Conservation (phyloP, 2,888 invertebrate species). For the Ephialtes manifestator region DNA sequence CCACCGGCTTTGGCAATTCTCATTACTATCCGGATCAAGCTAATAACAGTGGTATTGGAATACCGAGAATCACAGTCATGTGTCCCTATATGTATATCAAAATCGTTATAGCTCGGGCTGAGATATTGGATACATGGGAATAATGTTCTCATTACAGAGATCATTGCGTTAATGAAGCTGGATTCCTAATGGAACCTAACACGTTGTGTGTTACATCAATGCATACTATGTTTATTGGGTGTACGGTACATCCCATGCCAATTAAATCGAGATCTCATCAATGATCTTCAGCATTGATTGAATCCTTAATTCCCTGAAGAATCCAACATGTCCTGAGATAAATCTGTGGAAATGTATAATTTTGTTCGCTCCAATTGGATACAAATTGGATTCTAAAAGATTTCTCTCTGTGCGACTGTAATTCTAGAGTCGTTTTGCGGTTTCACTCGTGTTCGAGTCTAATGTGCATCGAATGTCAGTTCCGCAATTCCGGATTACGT, state of each 20-base stretch:
- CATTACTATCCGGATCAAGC: slow-evolving; percentile 2
- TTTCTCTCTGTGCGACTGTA: no score
- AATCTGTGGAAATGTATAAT: no score
- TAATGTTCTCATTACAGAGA: slow-evolving; percentile 52
- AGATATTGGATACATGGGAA: slow-evolving; percentile 46
- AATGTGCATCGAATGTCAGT: no score
- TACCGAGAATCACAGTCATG: neutral
- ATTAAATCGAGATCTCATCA: neutral
- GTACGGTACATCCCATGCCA: neutral
- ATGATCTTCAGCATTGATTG: no score
- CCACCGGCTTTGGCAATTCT: neutral
- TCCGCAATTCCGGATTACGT: no score
- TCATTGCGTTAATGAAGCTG: slow-evolving; percentile 18
- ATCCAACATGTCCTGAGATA: no score
- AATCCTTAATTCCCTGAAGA: no score
- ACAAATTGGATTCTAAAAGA: no score
- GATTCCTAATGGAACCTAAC: slow-evolving; percentile 11
- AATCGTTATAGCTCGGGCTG: slow-evolving; percentile 28
- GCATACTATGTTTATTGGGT: neutral
- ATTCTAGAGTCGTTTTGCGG: no score
- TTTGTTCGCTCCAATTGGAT: no score
- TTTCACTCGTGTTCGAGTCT: no score
- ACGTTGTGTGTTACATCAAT: neutral
- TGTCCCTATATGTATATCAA: slow-evolving; percentile 7
- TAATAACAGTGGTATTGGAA: neutral